Percentiles rank a stretch among this genome's conserved stretches.
phyloP scores from a whole-genome alignment of 1,140 invertebrate genomes.

The Diabrotica virgifera region DNA sequence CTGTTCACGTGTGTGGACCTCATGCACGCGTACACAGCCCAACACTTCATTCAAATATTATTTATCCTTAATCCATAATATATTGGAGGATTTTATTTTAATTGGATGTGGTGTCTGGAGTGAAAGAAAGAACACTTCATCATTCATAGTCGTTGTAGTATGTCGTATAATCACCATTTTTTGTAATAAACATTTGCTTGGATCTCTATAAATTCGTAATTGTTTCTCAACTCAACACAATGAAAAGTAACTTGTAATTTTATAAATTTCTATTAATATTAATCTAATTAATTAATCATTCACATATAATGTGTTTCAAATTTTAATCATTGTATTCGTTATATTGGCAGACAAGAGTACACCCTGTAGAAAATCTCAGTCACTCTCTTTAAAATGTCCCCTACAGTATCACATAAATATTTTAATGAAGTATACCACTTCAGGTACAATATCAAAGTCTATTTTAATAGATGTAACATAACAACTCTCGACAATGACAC shows the following conservation, averaged over 20 bases:
- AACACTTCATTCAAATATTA: constrained; percentile 23
- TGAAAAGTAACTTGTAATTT: too few relatives aligned
- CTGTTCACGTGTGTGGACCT: constrained; percentile 16
- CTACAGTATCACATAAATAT: constrained; percentile 40
- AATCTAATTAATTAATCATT: too few relatives aligned
- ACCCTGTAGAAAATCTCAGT: background rate
- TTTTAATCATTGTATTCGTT: too few relatives aligned
- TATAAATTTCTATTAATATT: too few relatives aligned
- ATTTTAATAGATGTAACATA: constrained; percentile 44
- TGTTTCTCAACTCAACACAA: too few relatives aligned
- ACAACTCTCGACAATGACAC: constrained; percentile 38
- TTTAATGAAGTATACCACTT: constrained; percentile 45
- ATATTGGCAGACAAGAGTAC: too few relatives aligned
- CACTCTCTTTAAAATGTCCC: constrained; percentile 31
- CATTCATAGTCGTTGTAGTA: too few relatives aligned
- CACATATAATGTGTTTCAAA: too few relatives aligned
- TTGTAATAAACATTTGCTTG: too few relatives aligned
- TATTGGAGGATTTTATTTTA: constrained; percentile 16
- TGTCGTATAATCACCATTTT: too few relatives aligned
- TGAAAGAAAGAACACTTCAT: too few relatives aligned
- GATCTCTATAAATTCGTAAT: too few relatives aligned
- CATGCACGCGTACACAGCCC: constrained; percentile 16
- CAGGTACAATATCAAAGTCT: constrained; percentile 38
- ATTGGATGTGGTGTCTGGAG: background rate
- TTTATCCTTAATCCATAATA: constrained; percentile 20